phyloP scores from a whole-genome alignment of 2,797 vertebrate species.

The Coregonus sp. region DNA sequence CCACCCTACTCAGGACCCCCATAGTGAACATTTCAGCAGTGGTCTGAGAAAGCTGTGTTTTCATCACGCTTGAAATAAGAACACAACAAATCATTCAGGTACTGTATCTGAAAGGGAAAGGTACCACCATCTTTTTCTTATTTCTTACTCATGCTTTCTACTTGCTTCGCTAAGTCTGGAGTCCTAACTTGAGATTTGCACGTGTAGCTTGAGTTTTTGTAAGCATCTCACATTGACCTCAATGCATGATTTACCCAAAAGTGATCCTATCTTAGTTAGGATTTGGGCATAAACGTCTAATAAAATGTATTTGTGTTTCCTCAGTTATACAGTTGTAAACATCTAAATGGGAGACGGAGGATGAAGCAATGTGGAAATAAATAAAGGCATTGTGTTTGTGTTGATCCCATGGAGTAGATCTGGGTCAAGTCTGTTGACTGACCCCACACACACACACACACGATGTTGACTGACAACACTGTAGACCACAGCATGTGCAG shows the following conservation, averaged over 20 bases:
- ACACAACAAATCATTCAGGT: not conserved
- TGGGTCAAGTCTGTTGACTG: not conserved
- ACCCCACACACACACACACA: not conserved
- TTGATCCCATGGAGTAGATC: not conserved
- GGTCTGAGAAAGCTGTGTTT: not conserved
- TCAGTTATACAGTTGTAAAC: not conserved
- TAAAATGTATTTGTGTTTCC: not conserved
- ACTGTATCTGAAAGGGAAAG: too few relatives aligned
- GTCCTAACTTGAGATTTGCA: not conserved
- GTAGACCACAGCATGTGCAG: not conserved
- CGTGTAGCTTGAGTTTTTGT: too few relatives aligned
- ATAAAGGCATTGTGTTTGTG: not conserved
- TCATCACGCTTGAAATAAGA: not conserved
- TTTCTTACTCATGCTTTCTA: not conserved
- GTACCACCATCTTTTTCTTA: too few relatives aligned
- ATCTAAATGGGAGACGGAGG: not conserved
- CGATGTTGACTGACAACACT: not conserved
- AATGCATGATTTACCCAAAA: not conserved
- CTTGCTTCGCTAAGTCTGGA: not conserved
- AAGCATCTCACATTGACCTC: not conserved
- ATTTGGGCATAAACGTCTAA: not conserved
- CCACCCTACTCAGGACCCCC: constrained; percentile 3
- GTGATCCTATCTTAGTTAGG: not conserved
- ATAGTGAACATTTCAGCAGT: constrained; percentile 21
- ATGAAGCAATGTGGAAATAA: not conserved